Conservation (phyloP, 2,797 vertebrate species). For the Chromobotia macracanthus region DNA sequence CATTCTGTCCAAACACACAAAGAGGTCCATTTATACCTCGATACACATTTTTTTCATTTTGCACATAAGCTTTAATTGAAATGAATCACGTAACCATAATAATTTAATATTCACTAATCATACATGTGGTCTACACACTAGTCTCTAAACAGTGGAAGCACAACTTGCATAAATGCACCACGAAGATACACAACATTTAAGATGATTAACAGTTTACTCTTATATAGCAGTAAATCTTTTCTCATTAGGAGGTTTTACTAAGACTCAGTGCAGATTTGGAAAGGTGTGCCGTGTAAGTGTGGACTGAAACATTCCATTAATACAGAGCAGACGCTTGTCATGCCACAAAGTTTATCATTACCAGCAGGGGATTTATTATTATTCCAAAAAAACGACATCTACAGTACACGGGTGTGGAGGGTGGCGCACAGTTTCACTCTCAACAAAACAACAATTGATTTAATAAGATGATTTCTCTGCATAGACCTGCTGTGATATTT, state of each 20-base stretch:
- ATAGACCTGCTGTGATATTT: constrained; percentile 64
- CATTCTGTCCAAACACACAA: constrained; percentile 51
- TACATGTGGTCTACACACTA: constrained; percentile 70
- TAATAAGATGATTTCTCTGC: constrained; percentile 62
- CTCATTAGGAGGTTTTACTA: constrained; percentile 52
- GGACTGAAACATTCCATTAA: constrained; percentile 37
- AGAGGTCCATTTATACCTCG: constrained; percentile 21
- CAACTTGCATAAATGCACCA: constrained; percentile 73
- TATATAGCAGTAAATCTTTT: constrained; percentile 63
- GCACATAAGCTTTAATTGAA: constrained; percentile 59
- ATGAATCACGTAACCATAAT: constrained; percentile 66
- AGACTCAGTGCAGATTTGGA: constrained; percentile 56
- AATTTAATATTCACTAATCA: constrained; percentile 72
- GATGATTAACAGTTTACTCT: constrained; percentile 67
- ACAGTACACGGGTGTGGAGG: constrained; percentile 43
- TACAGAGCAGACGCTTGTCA: constrained; percentile 42
- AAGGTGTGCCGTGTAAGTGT: constrained; percentile 24
- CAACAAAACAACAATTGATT: constrained; percentile 30
- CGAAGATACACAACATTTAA: constrained; percentile 72
- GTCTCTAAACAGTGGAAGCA: constrained; percentile 73
- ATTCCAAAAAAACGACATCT: constrained; percentile 57
- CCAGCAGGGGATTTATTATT: constrained; percentile 35
- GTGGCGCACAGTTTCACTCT: constrained; percentile 46
- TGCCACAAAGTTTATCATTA: constrained; percentile 50
- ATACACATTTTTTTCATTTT: constrained; percentile 33